These are phyloP conservation scores for Ia io DNA, from an alignment of 2,113 vertebrate species.

Conservation along the genomic window DNA sequence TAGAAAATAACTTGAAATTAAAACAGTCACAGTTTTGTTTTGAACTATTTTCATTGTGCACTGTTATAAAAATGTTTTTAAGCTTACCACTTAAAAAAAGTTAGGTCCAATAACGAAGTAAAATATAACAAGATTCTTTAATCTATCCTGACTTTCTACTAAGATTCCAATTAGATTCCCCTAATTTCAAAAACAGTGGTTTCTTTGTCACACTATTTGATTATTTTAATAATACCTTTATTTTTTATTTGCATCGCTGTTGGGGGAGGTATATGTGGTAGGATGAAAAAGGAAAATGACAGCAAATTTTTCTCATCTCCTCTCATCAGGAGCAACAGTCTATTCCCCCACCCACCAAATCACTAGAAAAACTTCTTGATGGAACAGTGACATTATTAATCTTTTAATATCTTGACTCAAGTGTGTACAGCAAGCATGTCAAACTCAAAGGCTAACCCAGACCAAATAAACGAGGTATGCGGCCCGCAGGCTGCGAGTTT, in stretches of 20 bases:
- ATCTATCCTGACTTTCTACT: neutral
- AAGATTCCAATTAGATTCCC: neutral
- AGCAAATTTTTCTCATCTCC: neutral
- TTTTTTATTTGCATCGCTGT: neutral
- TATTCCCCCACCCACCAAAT: neutral
- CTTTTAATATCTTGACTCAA: neutral
- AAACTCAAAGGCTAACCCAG: too few species aligned
- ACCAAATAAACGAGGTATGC: too few species aligned
- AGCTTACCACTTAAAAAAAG: neutral
- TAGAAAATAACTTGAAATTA: neutral
- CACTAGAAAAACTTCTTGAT: neutral
- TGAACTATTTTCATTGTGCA: neutral
- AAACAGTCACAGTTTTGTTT: neutral
- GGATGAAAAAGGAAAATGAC: neutral
- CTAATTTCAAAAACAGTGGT: neutral
- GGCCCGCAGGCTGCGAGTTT: too few species aligned
- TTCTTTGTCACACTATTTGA: neutral
- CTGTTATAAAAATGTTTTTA: neutral
- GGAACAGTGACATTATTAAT: neutral
- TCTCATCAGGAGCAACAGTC: neutral
- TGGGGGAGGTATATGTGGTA: neutral
- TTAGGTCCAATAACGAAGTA: neutral
- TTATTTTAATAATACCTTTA: neutral
- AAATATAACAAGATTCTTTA: neutral
- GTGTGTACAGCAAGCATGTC: too few species aligned